Base-by-base conservation (phyloP, 2,797 vertebrate genomes). In the Pelodytes ibericus region DNA sequence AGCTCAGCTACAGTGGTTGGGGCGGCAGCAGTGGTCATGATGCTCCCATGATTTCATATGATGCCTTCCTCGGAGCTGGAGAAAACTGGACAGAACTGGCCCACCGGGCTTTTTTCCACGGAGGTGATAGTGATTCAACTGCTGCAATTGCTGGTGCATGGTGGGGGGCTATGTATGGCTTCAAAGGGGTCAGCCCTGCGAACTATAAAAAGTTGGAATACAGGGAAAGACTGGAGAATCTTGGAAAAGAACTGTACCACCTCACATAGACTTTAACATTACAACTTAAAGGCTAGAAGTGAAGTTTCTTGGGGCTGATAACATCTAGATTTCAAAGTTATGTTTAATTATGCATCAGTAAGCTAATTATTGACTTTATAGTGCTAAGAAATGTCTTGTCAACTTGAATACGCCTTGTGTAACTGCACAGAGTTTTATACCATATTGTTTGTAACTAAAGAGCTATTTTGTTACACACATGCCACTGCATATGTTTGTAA, bases 41-140 rank as follows among this genome's bases (percentile, higher is more conserved):
- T 0, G 92, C 92, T 1, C 92, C 93, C 72, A 93, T 95, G 91
- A 93, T 95, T 0, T 93, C 94, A 33, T 95, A 94, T 0, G 93
- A 94, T 0, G 93, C 92, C 0, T 41, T 94, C 44, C 88, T 95
- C 72, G 88, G 89, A 0, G 87, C 93, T 0, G 89, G 89, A 0
- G 80, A 83, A 63, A 92, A 90, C 24, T 95, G 94, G 94, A 70
- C 73, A 0, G 87, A 93, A 81, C 88, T 94, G 16, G 88, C 92
- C 41, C 72, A 89, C 72, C 83, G 89, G 0, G 89, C 87, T 11
- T 93, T 94, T 82, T 94, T 94, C 83, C 94, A 94, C 0, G 90
- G 91, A 0, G 94, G 94, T 0, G 93, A 95, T 83, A 94, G 88
- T 0, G 94, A 94, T 79, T 93, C 93, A 10, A 94, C 93, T 0